Evolutionary conservation across 2,113 vertebrate genomes (phyloP).

Genomic region (Todiramphus chloris): DNA sequence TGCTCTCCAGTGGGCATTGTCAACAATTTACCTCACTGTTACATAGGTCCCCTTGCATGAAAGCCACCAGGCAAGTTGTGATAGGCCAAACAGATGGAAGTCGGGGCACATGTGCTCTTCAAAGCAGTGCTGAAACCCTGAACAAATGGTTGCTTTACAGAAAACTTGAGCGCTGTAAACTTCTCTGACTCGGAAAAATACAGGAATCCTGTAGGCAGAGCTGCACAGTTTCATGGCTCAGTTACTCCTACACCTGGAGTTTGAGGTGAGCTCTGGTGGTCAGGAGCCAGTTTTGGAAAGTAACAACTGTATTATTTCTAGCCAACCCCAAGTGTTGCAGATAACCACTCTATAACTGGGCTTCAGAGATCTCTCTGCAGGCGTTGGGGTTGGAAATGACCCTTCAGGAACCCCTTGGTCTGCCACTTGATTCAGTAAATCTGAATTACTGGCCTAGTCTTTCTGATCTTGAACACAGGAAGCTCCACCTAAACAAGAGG

Average conservation of each 20-base stretch:
- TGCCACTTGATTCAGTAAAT: background rate
- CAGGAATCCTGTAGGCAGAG: background rate
- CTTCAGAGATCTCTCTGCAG: background rate
- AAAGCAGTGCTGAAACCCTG: background rate
- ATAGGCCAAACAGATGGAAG: background rate
- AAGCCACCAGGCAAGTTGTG: background rate
- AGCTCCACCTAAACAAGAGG: too few relatives aligned
- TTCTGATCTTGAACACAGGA: background rate
- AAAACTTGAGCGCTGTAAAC: background rate
- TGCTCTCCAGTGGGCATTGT: fast-evolving
- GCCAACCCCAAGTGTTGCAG: background rate
- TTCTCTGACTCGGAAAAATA: background rate
- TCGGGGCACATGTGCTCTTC: background rate
- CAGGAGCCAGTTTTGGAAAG: background rate
- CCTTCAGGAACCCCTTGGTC: background rate
- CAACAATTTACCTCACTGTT: background rate
- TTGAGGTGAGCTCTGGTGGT: background rate
- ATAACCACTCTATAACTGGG: background rate
- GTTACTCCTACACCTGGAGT: background rate
- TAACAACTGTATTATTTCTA: background rate
- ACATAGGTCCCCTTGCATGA: fast-evolving
- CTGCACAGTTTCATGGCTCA: background rate
- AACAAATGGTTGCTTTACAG: background rate
- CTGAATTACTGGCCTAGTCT: background rate
- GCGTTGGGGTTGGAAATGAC: background rate